Evolutionary conservation across 2,797 vertebrate species (phyloP).

Genomic region (Enteromius treurensis): DNA sequence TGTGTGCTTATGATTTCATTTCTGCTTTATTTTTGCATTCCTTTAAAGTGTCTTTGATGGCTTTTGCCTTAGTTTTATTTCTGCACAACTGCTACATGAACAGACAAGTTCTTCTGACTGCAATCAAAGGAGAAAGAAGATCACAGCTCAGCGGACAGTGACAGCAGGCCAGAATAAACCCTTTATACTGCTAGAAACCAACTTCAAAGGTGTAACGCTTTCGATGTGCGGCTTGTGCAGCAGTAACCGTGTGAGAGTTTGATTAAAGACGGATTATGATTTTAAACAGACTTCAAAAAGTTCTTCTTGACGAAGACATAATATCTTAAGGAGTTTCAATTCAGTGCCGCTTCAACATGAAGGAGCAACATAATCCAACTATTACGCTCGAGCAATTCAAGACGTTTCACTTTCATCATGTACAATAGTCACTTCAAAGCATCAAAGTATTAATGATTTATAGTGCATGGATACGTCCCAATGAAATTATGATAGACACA

Average conservation of each 20-base stretch:
- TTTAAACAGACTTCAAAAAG: slow-evolving; percentile 60
- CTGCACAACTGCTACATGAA: slow-evolving; percentile 1
- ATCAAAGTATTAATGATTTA: slow-evolving; percentile 56
- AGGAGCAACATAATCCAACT: slow-evolving; percentile 52
- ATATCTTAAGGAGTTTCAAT: slow-evolving; percentile 59
- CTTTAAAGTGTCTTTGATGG: slow-evolving; percentile 11
- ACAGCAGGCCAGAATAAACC: slow-evolving; percentile 44
- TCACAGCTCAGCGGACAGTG: slow-evolving; percentile 28
- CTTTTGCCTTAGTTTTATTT: slow-evolving; percentile 4
- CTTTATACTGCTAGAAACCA: slow-evolving; percentile 47
- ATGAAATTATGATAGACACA: slow-evolving; percentile 57
- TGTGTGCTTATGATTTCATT: not conserved
- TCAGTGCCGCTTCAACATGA: slow-evolving; percentile 55
- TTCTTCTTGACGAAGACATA: slow-evolving; percentile 58
- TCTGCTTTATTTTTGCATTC: not conserved
- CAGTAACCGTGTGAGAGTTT: slow-evolving; percentile 55
- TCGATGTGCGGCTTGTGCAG: slow-evolving; percentile 27
- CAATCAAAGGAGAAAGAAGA: slow-evolving; percentile 41
- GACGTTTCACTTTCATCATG: slow-evolving; percentile 53
- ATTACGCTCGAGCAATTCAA: slow-evolving; percentile 49
- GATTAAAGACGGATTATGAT: slow-evolving; percentile 63
- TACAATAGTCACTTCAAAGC: slow-evolving; percentile 59
- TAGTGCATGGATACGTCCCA: slow-evolving; percentile 47
- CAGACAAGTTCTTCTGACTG: slow-evolving; percentile 9
- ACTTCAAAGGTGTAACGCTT: slow-evolving; percentile 55